Percentiles rank a stretch among this genome's conserved stretches.
Conservation (phyloP, 2,797 vertebrate genomes). For the Kryptopterus vitreolus region DNA sequence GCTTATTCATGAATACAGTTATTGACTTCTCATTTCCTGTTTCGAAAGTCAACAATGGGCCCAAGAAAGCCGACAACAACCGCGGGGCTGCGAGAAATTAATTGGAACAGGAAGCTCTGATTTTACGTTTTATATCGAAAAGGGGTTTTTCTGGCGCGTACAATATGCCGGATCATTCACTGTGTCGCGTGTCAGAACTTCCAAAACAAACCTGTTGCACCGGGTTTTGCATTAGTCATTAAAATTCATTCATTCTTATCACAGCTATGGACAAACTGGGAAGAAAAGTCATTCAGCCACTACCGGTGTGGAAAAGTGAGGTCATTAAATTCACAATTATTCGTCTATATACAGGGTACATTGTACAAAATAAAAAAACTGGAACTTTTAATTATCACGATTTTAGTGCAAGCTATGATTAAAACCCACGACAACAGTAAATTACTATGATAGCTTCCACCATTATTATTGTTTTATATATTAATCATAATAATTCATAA, state of each 20-base stretch:
- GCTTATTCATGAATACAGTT: neutral
- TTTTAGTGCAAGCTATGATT: no score
- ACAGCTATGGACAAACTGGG: neutral
- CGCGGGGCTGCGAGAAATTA: neutral
- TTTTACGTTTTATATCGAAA: neutral
- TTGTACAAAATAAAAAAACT: neutral
- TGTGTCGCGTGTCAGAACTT: neutral
- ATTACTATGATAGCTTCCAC: no score
- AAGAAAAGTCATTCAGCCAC: neutral
- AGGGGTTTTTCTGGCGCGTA: neutral
- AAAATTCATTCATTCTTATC: neutral
- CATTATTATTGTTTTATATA: no score
- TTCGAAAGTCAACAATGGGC: constrained; percentile 22
- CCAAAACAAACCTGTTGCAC: neutral
- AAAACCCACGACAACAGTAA: no score
- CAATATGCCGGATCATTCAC: neutral
- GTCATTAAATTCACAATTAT: neutral
- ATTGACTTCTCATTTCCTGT: constrained; percentile 27
- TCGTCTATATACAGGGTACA: neutral
- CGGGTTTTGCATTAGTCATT: neutral
- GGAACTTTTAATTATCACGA: neutral
- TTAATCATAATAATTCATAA: no score
- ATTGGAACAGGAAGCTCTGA: constrained; percentile 24
- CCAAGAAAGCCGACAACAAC: neutral
- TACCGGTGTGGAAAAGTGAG: neutral